These are phyloP conservation scores for Symphodus melops DNA, from an alignment of 2,113 vertebrate species.

Conservation along the genomic window DNA sequence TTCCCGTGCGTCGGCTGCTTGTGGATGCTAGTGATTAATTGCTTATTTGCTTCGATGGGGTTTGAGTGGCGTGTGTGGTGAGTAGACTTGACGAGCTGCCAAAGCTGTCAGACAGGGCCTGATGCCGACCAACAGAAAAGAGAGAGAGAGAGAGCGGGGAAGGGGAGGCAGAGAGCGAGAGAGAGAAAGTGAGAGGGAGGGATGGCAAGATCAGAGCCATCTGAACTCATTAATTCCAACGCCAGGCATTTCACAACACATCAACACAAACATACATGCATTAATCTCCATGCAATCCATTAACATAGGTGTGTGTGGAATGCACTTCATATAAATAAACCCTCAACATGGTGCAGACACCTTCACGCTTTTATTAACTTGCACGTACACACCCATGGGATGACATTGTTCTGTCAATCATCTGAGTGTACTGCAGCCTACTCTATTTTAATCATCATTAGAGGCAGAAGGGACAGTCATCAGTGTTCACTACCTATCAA, in stretches of 20 bases:
- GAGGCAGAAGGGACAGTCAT: constrained; percentile 42
- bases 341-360: neutral
- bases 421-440: constrained; percentile 1
- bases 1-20: constrained; percentile 44
- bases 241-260: constrained; percentile 26
- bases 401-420: constrained; percentile 75
- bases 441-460: constrained; percentile 67
- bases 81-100: constrained; percentile 75
- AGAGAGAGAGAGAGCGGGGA: constrained; percentile 12
- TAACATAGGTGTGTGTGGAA: neutral
- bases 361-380: neutral
- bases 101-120: constrained; percentile 66
- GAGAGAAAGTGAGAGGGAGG: constrained; percentile 14
- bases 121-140: constrained; percentile 36
- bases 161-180: constrained; percentile 11
- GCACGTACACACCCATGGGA: neutral
- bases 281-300: constrained; percentile 19
- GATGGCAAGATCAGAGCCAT: constrained; percentile 50
- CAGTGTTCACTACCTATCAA: constrained; percentile 58
- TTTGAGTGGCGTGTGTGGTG: constrained; percentile 69
- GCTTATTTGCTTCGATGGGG: constrained; percentile 69
- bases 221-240: constrained; percentile 48
- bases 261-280: neutral
- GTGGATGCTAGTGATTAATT: constrained; percentile 77
- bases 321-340: neutral